A percentile compares a stretch with the other conserved stretches of the same genome.
Evolutionary conservation across 2,888 invertebrate genomes (phyloP).

Genomic region (Andrena trimmerana): DNA sequence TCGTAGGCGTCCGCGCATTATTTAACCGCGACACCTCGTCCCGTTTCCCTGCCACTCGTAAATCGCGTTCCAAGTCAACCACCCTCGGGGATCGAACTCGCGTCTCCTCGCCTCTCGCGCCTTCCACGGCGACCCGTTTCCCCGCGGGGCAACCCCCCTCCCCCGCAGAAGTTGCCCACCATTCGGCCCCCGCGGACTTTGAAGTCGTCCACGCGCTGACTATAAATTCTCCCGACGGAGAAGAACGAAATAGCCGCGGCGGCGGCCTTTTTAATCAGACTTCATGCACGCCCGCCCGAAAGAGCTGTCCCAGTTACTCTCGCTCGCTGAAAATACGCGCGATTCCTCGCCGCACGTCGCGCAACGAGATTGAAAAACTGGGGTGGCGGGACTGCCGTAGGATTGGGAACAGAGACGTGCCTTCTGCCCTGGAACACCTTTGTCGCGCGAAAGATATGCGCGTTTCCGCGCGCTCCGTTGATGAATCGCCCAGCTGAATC

Average conservation of each 20-base stretch:
- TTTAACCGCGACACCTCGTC: conserved; percentile 35
- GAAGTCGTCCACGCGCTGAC: conserved; percentile 59
- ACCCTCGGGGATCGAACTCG: conserved; percentile 33
- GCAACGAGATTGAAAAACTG: conserved; percentile 1
- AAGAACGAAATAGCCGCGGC: conserved; percentile 46
- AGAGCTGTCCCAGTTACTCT: conserved; percentile 57
- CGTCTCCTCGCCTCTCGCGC: conserved; percentile 3
- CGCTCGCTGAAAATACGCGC: conserved; percentile 41
- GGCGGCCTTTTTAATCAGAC: conserved; percentile 60
- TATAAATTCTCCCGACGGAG: conserved; percentile 53
- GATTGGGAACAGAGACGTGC: neutral
- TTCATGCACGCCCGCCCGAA: conserved; percentile 46
- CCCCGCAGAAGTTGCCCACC: conserved; percentile 43
- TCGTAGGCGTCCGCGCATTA: conserved; percentile 26
- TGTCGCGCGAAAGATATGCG: conserved; percentile 11
- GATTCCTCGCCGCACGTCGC: neutral
- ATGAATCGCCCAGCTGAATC: neutral
- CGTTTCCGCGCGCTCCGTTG: neutral
- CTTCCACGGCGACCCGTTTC: conserved; percentile 7
- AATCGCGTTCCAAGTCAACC: conserved; percentile 16
- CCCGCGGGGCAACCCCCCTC: conserved; percentile 6
- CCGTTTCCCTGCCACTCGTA: conserved; percentile 18
- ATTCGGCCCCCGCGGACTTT: conserved; percentile 41
- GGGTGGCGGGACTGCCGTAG: neutral
- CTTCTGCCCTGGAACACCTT: conserved; percentile 23